Percentiles rank a stretch among this genome's conserved stretches.
Evolutionary conservation across 2,888 invertebrate genomes (phyloP).

Genomic region (Amphipyra tragopoginis): DNA sequence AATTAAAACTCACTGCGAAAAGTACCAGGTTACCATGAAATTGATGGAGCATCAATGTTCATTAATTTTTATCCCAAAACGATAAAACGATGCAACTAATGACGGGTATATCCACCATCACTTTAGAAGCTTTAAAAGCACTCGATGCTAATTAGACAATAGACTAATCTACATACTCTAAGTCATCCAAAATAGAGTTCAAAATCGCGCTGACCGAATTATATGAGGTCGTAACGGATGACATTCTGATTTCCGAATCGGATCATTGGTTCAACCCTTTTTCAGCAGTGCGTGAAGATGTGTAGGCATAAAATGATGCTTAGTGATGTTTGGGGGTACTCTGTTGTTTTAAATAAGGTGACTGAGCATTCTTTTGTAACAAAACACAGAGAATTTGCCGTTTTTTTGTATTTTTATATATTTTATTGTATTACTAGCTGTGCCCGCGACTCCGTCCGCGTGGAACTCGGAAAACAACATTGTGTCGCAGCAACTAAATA

Average conservation of each 20-base stretch:
- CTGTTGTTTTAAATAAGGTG: not conserved
- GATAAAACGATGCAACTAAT: slow-evolving; percentile 14
- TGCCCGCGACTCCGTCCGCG: no score
- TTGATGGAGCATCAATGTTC: not conserved
- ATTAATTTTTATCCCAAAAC: not conserved
- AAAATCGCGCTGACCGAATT: slow-evolving; percentile 3
- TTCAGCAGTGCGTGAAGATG: slow-evolving; percentile 38
- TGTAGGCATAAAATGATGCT: slow-evolving; percentile 16
- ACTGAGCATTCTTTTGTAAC: no score
- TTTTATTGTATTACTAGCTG: no score
- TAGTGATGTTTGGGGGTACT: not conserved
- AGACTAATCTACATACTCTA: slow-evolving; percentile 6
- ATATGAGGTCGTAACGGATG: slow-evolving; percentile 33
- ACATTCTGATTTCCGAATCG: slow-evolving; percentile 41
- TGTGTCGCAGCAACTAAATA: no score
- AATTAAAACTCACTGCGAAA: not conserved
- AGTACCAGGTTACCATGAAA: not conserved
- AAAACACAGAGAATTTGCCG: no score
- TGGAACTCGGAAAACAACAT: no score
- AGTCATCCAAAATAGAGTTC: not conserved
- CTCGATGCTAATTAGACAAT: slow-evolving; percentile 18
- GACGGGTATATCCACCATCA: slow-evolving; percentile 20
- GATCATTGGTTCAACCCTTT: slow-evolving; percentile 53
- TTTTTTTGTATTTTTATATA: no score
- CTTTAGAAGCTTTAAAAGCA: slow-evolving; percentile 10